These are phyloP conservation scores for Micoletzkya japonica DNA, from an alignment of 2,888 invertebrate species.

Conservation along the genomic window DNA sequence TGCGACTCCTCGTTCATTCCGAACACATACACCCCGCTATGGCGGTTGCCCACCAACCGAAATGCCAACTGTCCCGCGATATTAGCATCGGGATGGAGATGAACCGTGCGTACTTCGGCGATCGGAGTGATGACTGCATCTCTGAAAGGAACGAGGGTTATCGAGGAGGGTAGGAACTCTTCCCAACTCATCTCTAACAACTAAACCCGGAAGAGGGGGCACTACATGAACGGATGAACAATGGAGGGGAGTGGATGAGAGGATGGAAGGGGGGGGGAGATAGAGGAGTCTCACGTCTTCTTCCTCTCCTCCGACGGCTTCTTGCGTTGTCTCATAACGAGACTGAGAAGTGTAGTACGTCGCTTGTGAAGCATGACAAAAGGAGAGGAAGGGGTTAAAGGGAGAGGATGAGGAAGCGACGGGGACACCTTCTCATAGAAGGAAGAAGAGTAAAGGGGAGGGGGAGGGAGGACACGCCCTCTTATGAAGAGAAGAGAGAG, in stretches of 20 bases:
- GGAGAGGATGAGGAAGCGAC: constrained; percentile 1
- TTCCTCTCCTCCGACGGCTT: constrained; percentile 1
- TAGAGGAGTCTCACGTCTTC: background rate
- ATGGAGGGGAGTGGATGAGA: background rate
- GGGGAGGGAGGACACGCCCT: background rate
- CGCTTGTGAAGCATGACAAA: constrained; percentile 1
- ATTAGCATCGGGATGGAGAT: constrained; percentile 22
- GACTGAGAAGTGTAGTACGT: background rate
- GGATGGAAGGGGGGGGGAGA: background rate
- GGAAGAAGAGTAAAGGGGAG: background rate
- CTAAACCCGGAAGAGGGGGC: background rate
- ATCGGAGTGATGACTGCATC: constrained; percentile 19
- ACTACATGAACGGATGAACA: constrained; percentile 1
- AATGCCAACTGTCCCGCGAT: constrained; percentile 20
- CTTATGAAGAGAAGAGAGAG: background rate
- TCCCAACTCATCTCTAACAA: too few species aligned
- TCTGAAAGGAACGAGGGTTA: background rate
- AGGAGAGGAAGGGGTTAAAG: background rate
- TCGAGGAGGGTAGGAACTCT: background rate
- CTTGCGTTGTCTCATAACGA: background rate
- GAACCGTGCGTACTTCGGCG: constrained; percentile 22
- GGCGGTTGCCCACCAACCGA: constrained; percentile 21
- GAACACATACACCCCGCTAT: constrained; percentile 18
- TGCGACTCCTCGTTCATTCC: constrained; percentile 23
- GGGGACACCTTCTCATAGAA: background rate